Evolutionary conservation across 1,140 invertebrate genomes (phyloP).

Genomic region (Scylla paramamosain): DNA sequence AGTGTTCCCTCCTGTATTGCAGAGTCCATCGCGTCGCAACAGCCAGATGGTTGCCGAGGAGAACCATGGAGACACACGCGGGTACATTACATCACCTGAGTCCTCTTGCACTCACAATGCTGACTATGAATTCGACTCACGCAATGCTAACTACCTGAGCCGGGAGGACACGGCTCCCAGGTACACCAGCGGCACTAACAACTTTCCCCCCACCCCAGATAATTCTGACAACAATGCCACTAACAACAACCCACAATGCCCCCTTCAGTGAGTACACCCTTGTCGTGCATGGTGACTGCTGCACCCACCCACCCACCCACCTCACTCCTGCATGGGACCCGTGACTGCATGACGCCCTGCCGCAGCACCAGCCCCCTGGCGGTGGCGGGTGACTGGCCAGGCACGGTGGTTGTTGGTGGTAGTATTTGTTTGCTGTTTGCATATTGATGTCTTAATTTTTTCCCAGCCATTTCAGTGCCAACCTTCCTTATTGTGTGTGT

Average conservation of each 20-base stretch:
- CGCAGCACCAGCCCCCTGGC: not conserved
- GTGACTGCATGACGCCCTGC: constrained; percentile 40
- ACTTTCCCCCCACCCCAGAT: constrained; percentile 56
- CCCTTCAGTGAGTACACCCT: constrained; percentile 70
- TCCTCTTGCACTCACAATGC: constrained; percentile 59
- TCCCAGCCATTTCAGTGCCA: not conserved
- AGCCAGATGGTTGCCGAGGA: constrained; percentile 55
- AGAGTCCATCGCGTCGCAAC: constrained; percentile 67
- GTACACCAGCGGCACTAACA: constrained; percentile 70
- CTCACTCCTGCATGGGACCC: not conserved
- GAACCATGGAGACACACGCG: constrained; percentile 50
- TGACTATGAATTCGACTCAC: constrained; percentile 70
- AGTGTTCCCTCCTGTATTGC: constrained; percentile 15
- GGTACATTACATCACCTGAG: constrained; percentile 69
- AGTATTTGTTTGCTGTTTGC: not conserved
- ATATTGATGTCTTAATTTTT: not conserved
- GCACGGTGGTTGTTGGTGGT: not conserved
- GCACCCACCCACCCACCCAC: constrained; percentile 27
- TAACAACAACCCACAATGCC: constrained; percentile 66
- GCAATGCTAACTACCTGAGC: constrained; percentile 75
- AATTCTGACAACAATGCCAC: constrained; percentile 60
- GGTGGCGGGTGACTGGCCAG: not conserved
- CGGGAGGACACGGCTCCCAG: constrained; percentile 69
- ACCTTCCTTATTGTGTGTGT: not conserved
- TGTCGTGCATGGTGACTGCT: constrained; percentile 37